A percentile compares a stretch with the other conserved stretches of the same genome.
Evolutionary conservation across 2,888 invertebrate species (phyloP).

Genomic region (Hyposoter didymator): DNA sequence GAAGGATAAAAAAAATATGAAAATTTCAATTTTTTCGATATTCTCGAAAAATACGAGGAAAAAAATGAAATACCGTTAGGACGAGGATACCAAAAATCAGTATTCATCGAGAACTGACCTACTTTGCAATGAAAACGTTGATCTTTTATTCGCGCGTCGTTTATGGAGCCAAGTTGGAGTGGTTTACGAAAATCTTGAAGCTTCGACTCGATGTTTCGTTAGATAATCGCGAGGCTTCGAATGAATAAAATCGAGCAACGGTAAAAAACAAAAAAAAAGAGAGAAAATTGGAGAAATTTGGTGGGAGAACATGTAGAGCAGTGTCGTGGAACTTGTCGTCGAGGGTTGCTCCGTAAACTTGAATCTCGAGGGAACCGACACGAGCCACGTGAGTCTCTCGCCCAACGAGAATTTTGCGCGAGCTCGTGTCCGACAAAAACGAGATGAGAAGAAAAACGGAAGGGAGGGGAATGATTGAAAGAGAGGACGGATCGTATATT

Average conservation of each 20-base stretch:
- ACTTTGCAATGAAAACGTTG: not conserved
- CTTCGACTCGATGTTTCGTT: not conserved
- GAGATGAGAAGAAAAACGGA: conserved; percentile 34
- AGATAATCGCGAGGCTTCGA: not conserved
- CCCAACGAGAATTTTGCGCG: conserved; percentile 7
- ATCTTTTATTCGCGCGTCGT: not conserved
- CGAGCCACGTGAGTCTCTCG: not conserved
- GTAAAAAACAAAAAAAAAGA: not conserved
- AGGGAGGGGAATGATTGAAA: conserved; percentile 47
- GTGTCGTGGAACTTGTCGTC: not conserved
- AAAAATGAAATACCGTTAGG: conserved; percentile 4
- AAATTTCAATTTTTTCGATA: not conserved
- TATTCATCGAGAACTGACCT: conserved; percentile 3
- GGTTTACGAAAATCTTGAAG: not conserved
- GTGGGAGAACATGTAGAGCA: not conserved
- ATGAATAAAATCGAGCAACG: not conserved
- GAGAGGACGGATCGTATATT: conserved; percentile 69
- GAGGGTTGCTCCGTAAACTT: conserved; percentile 1
- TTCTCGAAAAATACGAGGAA: not conserved
- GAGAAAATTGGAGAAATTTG: not conserved
- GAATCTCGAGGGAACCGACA: not conserved
- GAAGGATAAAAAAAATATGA: not conserved
- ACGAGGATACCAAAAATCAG: not conserved
- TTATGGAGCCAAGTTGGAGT: not conserved
- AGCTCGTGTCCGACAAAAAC: conserved; percentile 5